Base-by-base conservation (phyloP, 2,888 invertebrate species). In the Trachelus stipa region DNA sequence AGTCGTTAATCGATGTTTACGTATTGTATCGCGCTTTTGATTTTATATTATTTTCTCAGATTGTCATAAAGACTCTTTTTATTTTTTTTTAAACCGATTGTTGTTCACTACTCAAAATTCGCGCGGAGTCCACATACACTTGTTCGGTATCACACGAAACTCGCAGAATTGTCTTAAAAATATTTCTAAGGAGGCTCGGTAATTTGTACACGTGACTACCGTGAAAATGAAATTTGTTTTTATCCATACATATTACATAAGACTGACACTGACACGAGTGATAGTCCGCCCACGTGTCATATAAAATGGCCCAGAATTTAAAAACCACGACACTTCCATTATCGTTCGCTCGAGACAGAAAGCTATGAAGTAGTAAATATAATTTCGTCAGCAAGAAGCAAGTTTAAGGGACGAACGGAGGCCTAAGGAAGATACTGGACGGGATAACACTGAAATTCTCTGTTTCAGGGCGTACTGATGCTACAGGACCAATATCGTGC, bases 401-500 rank as follows among this genome's bases (percentile, higher is more conserved):
- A 88, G 85, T 85, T 88, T 88, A 88, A 87, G 88, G 90, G 88
- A 86, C 80, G 86, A 85, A 86, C 85, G 85, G 86, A 88, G 88
- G 86, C 85, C 84, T 85, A 85, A 83, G 86, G 86, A 86, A 85
- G 85, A 88, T 83, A 86, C 86, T 89, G 89, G 88, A 90, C 89
- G 88, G 90, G 90, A 90, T 91, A 91, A 91, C 91, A 90, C 91
- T 90, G 87, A 89, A 90, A 91, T 90, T 89, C 87, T 92, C 91
- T 92, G 92, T 94, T 94, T 88, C 94, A 96, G 95, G 96, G 96
- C 80, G 93, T 94, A 78, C 92, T 96, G 85, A 94, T 95, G 93
- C 92, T 96, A 79, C 95, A 95, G 91, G 95, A 95, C 89, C 94
- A 95, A 86, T 94, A 94, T 88, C 93, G 95, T 80, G 95, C 95